Conservation (phyloP, 2,888 invertebrate genomes). For the Gryllus longicercus region DNA sequence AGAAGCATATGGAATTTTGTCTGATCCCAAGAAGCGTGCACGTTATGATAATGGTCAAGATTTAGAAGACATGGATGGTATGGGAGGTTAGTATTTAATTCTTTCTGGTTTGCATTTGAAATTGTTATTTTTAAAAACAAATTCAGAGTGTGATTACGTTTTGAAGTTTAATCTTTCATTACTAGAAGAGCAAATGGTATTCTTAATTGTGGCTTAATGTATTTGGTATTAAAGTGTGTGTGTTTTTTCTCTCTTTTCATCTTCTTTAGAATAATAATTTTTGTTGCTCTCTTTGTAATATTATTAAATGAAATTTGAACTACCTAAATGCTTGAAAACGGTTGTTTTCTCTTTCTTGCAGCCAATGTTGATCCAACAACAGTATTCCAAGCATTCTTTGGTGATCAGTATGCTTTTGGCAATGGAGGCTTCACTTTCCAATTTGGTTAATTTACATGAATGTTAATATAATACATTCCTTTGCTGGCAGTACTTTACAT, state of each 20-base stretch:
- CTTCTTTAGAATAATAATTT: neutral
- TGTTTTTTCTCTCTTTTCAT: no score
- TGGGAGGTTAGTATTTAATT: constrained; percentile 30
- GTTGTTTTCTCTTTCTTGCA: constrained; percentile 46
- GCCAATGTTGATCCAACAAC: constrained; percentile 74
- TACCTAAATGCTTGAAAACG: neutral
- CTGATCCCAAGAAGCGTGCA: constrained; percentile 83
- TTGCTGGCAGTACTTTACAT: constrained; percentile 20
- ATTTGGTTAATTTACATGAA: constrained; percentile 55
- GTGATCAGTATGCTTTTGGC: constrained; percentile 50
- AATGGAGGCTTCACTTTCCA: constrained; percentile 63
- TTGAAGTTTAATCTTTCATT: no score
- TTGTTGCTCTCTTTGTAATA: neutral
- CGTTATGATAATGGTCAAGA: constrained; percentile 91
- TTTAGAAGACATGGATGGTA: constrained; percentile 64
- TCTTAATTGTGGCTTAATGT: no score
- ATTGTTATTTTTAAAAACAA: no score
- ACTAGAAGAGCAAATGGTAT: no score
- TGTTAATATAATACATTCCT: constrained; percentile 28
- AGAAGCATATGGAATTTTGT: constrained; percentile 90
- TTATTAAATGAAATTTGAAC: neutral
- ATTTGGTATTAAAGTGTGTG: no score
- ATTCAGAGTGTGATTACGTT: no score
- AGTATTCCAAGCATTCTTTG: constrained; percentile 83
- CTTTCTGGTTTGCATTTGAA: no score